Base-by-base conservation (phyloP, 1,140 invertebrate species). In the Drosophila sechellia region DNA sequence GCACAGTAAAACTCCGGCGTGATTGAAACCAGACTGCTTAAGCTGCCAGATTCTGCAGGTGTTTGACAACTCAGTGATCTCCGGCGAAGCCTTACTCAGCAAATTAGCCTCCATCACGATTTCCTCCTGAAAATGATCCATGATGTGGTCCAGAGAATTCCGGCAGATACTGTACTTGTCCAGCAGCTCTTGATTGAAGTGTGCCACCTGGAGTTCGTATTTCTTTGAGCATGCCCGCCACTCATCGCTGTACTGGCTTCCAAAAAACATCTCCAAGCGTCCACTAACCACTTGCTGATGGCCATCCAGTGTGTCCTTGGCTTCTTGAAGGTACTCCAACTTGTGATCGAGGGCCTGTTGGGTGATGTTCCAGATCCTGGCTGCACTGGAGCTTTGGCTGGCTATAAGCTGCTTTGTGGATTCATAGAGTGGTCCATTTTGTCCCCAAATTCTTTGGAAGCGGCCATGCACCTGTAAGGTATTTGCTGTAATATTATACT, bases 361-460 rank as follows among this genome's bases (percentile, higher is more conserved):
- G n/a, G 77, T 80, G 15, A 22, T 31, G 20, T 81, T 81, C 77
- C 72, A 81, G 2, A 59, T 35, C 2, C 43, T 15, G 6, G 37
- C 52, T 11, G 72, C 72, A 8, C 15, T 48, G 8, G 22, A 17
- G 15, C 77, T 65, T 46, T 76, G 54, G 4, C n/a, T 48, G 8
- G 45, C 17, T 35, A 81, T 66, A 3, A 81, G 56, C 17, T 49
- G 35, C 43, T 72, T 81, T 4, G 78, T 75, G n/a, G 77, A 70
- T 46, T 80, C 77, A 43, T 80, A 81, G 15, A 81, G 78, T 6
- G 78, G 77, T 5, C 78, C 77, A 53, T 76, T 27, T 6, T 56
- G 56, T 0, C 57, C 45, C 74, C 57, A 78, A 34, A 55, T 55
- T 20, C 74, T 45, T 48, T 49, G 39, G 6, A 37, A 1, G 15